These are phyloP conservation scores for Barypeithes pellucidus DNA, from an alignment of 2,888 invertebrate species.

Conservation along the genomic window DNA sequence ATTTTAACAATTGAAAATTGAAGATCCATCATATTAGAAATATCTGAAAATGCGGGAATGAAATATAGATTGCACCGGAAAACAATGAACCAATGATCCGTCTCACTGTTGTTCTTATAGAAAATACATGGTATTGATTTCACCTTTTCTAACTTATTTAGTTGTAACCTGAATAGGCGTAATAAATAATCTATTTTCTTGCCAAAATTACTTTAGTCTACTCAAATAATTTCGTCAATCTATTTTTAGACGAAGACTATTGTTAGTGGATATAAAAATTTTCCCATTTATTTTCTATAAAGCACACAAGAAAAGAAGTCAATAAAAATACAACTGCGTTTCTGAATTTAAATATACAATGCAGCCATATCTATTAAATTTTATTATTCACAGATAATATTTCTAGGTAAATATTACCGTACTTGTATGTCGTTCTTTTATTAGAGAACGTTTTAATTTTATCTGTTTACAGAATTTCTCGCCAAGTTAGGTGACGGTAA, in stretches of 20 bases:
- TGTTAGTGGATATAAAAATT: too few species aligned
- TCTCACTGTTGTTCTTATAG: too few species aligned
- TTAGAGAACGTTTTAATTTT: constrained; percentile 68
- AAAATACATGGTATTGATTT: too few species aligned
- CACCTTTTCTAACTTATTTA: too few species aligned
- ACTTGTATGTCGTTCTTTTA: constrained; percentile 53
- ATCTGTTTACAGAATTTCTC: constrained; percentile 68
- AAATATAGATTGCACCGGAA: too few species aligned
- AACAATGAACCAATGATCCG: too few species aligned
- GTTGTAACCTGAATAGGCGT: too few species aligned
- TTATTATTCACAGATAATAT: constrained; percentile 31
- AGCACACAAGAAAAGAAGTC: not conserved
- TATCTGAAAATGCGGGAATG: too few species aligned
- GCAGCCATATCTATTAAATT: constrained; percentile 28
- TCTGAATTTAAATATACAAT: constrained; percentile 11
- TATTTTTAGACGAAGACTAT: not conserved
- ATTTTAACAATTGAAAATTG: too few species aligned
- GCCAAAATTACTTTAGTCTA: not conserved
- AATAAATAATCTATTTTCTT: not conserved
- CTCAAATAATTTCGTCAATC: not conserved
- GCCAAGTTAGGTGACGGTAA: constrained; percentile 67
- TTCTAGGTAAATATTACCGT: constrained; percentile 35
- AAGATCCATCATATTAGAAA: too few species aligned
- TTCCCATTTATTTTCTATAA: too few species aligned
- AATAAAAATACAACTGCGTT: not conserved